Conservation (phyloP, 2,113 vertebrate genomes). For the Prionailurus viverrinus region DNA sequence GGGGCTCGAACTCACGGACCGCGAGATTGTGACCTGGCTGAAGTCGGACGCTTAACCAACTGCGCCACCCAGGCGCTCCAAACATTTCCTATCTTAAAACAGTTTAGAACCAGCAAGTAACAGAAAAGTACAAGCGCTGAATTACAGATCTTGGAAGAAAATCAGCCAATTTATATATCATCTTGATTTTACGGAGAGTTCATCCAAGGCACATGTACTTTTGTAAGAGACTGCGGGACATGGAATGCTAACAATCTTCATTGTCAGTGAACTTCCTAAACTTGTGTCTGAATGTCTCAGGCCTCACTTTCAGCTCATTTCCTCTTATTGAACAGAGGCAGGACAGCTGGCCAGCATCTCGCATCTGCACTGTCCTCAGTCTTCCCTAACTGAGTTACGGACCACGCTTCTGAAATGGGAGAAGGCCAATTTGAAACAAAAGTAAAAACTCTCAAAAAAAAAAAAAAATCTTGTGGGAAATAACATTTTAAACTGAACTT, state of each 20-base stretch:
- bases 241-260: slow-evolving; percentile 64
- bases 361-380: slow-evolving; percentile 13
- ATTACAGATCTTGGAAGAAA: slow-evolving; percentile 21
- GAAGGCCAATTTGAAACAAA: slow-evolving; percentile 2
- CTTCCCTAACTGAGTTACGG: not conserved
- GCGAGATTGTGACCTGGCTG: too few relatives aligned
- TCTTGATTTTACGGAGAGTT: slow-evolving; percentile 11
- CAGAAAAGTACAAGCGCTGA: slow-evolving; percentile 36
- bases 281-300: slow-evolving; percentile 36
- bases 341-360: slow-evolving; percentile 70
- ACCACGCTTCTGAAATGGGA: slow-evolving; percentile 11
- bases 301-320: slow-evolving; percentile 62
- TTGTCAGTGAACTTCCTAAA: slow-evolving; percentile 57
- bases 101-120: not conserved
- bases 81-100: not conserved
- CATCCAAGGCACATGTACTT: not conserved
- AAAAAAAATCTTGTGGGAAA: slow-evolving; percentile 28
- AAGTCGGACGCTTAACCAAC: too few relatives aligned
- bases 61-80: not conserved
- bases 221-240: not conserved
- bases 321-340: slow-evolving; percentile 60
- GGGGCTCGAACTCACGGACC: too few relatives aligned
- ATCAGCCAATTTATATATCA: not conserved
- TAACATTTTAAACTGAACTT: slow-evolving; percentile 63
- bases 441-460: slow-evolving; percentile 57